phyloP scores from a whole-genome alignment of 2,113 vertebrate genomes.

The Nesospiza acunhae region DNA sequence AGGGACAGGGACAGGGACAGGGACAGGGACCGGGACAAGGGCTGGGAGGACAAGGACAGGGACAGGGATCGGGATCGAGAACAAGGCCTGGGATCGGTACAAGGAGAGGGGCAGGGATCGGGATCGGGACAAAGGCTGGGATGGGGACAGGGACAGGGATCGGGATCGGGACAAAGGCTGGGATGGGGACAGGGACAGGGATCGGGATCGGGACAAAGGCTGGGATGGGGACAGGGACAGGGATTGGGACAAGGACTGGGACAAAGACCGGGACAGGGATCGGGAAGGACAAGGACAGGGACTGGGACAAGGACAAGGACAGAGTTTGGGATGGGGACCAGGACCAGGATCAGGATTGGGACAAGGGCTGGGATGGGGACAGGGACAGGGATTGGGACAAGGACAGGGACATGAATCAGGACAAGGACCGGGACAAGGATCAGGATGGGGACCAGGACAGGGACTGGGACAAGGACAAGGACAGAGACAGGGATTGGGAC shows the following conservation, averaged over 20 bases:
- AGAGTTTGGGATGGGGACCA: no score
- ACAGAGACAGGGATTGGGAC: no score
- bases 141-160: rapidly evolving
- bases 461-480: rapidly evolving
- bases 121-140: no score
- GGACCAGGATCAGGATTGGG: no score
- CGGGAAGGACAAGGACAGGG: rapidly evolving
- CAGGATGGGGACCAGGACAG: rapidly evolving
- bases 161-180: no score
- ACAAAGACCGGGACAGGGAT: rapidly evolving
- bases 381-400: rapidly evolving
- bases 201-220: background rate
- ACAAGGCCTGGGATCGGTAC: no score
- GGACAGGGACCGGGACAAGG: rapidly evolving
- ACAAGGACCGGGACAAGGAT: rapidly evolving
- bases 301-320: background rate
- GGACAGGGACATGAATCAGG: no score
- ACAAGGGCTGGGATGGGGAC: background rate
- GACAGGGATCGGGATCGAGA: rapidly evolving
- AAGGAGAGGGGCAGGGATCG: no score
- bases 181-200: no score
- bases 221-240: rapidly evolving
- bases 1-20: rapidly evolving
- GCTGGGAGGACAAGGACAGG: rapidly evolving
- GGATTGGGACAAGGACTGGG: rapidly evolving